Base-by-base conservation (phyloP, 2,888 invertebrate species). In the Lycophotia porphyrea region DNA sequence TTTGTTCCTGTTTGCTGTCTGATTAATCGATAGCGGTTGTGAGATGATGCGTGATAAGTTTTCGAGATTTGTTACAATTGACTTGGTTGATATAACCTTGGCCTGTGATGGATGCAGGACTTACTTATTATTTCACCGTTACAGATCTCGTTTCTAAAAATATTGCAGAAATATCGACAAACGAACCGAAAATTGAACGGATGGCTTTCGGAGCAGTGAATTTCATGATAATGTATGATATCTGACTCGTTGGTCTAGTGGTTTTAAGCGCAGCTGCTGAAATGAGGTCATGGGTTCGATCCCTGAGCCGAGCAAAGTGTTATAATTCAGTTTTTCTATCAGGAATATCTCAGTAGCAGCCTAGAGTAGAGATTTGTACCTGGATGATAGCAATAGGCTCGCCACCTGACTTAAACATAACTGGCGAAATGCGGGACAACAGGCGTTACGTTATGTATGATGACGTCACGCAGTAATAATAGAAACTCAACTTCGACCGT, bases 1-100 rank as follows among this genome's bases (percentile, higher is more conserved):
- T 89, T 91, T 89, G 90, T 91, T 84, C 49, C 74, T 73, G 71
- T 76, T 76, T 1, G 61, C 67, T 61, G 67, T 71, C 83, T 76
- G 86, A 79, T 85, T 85, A 85, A 84, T 82, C 76, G 72, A 81
- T 79, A 72, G 76, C 64, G 80, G 69, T 68, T 71, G 80, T 85
- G 88, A 82, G 88, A 86, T 76, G 81, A 36, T 52, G 64, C 47
- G 82, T 84, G 84, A 84, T 82, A 78, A 78, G 65, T 31, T 63
- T 65, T 76, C 73, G 78, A 86, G 80, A 74, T 78, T 76, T 79
- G 61, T 84, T 75, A 67, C 69, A 69, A 67, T 69, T 71, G 44
- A 73, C 44, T 71, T 15, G 27, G n/a, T 64, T 18, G 21, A 31
- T 34, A 34, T 18, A 18, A 31, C 36, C 9, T 68, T 66, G 18